phyloP scores from a whole-genome alignment of 2,113 vertebrate genomes.

The mouse (Mus musculus) region GRCm39 chr3:150937001-150937500 shows the following conservation, averaged over 20 bases:
- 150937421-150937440: background rate
- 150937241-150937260: background rate
- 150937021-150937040: background rate
- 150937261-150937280: background rate
- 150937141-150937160: no score
- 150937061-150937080: background rate
- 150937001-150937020: background rate
- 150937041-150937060: background rate
- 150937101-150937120: no score
- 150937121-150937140: background rate
- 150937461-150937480: background rate
- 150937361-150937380: background rate
- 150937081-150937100: background rate
- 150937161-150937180: no score
- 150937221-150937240: background rate
- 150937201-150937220: no score
- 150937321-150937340: background rate
- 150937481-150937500: background rate
- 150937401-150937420: background rate
- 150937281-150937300: background rate
- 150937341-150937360: background rate
- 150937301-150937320: background rate
- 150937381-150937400: background rate
- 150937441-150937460: background rate
- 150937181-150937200: background rate